phyloP scores from a whole-genome alignment of 2,797 vertebrate species.

The Pangasius djambal region DNA sequence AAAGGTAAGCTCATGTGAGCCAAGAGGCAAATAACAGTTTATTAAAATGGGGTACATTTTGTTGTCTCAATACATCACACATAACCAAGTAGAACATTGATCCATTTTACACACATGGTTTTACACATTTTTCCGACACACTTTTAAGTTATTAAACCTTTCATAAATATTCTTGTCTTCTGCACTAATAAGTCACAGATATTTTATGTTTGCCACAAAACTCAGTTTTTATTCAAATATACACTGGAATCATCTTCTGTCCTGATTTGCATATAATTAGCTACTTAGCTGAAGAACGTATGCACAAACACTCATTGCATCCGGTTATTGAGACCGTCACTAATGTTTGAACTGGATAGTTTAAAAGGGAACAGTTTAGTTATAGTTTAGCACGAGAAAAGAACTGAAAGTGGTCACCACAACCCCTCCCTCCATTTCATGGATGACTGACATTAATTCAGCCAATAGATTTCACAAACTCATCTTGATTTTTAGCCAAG shows the following conservation, averaged over 20 bases:
- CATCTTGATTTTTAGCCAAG: not conserved
- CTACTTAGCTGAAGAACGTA: no score
- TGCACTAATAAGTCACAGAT: no score
- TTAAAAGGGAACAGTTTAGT: not conserved
- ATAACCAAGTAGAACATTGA: not conserved
- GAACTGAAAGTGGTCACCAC: not conserved
- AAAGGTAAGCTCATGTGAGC: not conserved
- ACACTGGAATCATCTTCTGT: no score
- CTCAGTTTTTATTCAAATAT: not conserved
- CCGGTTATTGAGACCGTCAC: not conserved
- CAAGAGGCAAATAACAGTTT: not conserved
- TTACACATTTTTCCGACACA: not conserved
- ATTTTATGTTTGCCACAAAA: no score
- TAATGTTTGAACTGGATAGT: not conserved
- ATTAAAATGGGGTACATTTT: not conserved
- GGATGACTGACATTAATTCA: not conserved
- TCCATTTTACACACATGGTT: not conserved
- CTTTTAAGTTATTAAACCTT: no score
- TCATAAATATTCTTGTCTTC: no score
- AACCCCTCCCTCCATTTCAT: not conserved
- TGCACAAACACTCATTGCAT: not conserved
- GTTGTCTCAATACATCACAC: not conserved
- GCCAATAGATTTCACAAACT: not conserved
- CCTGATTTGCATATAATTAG: not conserved
- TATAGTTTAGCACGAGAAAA: not conserved